Evolutionary conservation across 2,888 invertebrate species (phyloP).

Genomic region (Dascillus cervinus): DNA sequence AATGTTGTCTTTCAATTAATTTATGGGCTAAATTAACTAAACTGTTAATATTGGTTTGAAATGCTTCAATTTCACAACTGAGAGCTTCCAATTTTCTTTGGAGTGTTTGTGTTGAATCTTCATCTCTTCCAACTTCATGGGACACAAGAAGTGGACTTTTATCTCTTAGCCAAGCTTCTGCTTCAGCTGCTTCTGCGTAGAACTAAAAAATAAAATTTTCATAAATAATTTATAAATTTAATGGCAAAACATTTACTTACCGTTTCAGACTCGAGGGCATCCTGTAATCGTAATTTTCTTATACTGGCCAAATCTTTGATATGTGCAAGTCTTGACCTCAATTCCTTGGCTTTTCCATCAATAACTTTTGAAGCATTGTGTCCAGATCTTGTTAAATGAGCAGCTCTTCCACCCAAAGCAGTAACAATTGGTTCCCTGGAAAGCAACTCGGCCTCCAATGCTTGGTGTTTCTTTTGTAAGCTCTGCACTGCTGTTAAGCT

Average conservation of each 20-base stretch:
- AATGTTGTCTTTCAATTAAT: constrained; percentile 67
- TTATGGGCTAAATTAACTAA: constrained; percentile 59
- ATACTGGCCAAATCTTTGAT: constrained; percentile 66
- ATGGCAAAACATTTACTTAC: constrained; percentile 42
- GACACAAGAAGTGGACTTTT: constrained; percentile 68
- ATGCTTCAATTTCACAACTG: constrained; percentile 75
- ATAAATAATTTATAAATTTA: not conserved
- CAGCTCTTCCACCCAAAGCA: constrained; percentile 64
- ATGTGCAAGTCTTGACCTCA: constrained; percentile 62
- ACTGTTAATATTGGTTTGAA: constrained; percentile 63
- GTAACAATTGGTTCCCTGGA: constrained; percentile 81
- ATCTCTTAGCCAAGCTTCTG: constrained; percentile 87
- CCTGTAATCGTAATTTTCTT: constrained; percentile 64
- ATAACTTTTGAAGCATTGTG: constrained; percentile 79
- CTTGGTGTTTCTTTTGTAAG: constrained; percentile 88
- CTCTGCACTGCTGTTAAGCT: constrained; percentile 71
- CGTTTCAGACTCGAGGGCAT: constrained; percentile 77
- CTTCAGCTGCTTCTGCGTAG: constrained; percentile 83
- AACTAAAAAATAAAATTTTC: constrained; percentile 49
- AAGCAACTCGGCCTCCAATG: constrained; percentile 80
- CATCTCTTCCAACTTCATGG: constrained; percentile 83
- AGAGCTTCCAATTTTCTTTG: constrained; percentile 77
- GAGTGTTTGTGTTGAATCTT: constrained; percentile 79
- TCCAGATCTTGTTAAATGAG: constrained; percentile 71
- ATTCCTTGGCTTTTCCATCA: constrained; percentile 56